A percentile compares a stretch with the other conserved stretches of the same genome.
Conservation (phyloP, 2,113 vertebrate species). For the Bufo bufo region DNA sequence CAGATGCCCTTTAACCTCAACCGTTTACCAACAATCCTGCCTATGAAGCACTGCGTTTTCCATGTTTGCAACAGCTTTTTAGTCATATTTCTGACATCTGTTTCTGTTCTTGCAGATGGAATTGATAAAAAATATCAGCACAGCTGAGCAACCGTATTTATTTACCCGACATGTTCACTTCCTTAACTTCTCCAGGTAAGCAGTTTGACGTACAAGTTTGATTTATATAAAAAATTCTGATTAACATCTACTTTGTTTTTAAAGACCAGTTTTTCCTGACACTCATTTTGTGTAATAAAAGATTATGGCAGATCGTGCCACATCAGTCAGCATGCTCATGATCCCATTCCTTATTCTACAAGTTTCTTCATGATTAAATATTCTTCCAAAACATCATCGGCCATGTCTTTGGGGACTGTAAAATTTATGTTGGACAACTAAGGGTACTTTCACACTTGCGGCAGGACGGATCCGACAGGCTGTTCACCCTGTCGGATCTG, state of each 20-base stretch:
- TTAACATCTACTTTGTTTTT: neutral
- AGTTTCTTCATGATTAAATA: too few relatives aligned
- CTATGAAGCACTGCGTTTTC: too few relatives aligned
- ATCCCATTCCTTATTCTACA: neutral
- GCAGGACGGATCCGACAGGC: too few relatives aligned
- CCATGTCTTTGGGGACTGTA: too few relatives aligned
- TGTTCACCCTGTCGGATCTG: too few relatives aligned
- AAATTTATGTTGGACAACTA: too few relatives aligned
- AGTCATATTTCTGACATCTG: conserved; percentile 54
- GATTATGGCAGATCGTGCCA: neutral
- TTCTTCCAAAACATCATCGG: too few relatives aligned
- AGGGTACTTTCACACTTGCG: too few relatives aligned
- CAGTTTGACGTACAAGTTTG: neutral
- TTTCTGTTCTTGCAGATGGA: conserved; percentile 82
- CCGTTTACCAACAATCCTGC: too few relatives aligned
- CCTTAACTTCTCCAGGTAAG: conserved; percentile 98
- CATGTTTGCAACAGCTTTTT: too few relatives aligned
- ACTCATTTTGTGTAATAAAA: too few relatives aligned
- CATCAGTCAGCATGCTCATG: neutral
- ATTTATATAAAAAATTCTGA: neutral
- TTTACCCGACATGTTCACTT: conserved; percentile 98
- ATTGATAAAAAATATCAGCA: conserved; percentile 96
- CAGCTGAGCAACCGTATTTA: conserved; percentile 92
- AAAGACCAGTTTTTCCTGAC: neutral
- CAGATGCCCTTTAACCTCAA: too few relatives aligned